Evolutionary conservation across 2,113 vertebrate species (phyloP).

Genomic region (Prunella fulvescens): DNA sequence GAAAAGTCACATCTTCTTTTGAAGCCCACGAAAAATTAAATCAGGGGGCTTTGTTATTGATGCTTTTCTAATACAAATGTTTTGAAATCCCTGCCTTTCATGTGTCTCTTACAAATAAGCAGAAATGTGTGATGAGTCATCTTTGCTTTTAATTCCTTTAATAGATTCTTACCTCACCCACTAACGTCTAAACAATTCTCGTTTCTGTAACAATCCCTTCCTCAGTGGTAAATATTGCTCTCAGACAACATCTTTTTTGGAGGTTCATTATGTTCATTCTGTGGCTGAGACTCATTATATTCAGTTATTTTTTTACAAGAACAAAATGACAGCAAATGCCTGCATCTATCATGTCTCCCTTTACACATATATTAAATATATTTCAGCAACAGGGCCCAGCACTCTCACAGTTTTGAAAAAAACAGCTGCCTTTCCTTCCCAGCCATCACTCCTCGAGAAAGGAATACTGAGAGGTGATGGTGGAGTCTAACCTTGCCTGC

Average conservation of each 20-base stretch:
- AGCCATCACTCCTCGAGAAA: not conserved
- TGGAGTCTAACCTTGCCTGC: not conserved
- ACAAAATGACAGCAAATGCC: slow-evolving; percentile 37
- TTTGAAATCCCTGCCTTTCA: slow-evolving; percentile 77
- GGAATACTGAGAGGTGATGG: not conserved
- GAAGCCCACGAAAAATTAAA: slow-evolving; percentile 75
- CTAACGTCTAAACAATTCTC: slow-evolving; percentile 59
- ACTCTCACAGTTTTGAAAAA: not conserved
- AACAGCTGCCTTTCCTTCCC: not conserved
- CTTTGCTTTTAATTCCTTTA: slow-evolving; percentile 77
- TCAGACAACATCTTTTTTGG: slow-evolving; percentile 62
- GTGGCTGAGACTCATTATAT: slow-evolving; percentile 57
- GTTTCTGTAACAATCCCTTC: slow-evolving; percentile 65
- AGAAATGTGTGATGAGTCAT: slow-evolving; percentile 73
- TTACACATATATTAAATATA: not conserved
- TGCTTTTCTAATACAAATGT: slow-evolving; percentile 78
- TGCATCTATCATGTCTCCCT: slow-evolving; percentile 15
- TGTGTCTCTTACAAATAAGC: slow-evolving; percentile 73
- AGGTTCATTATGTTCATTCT: slow-evolving; percentile 60
- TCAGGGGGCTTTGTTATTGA: slow-evolving; percentile 75
- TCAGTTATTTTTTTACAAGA: slow-evolving; percentile 58
- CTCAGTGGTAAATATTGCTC: slow-evolving; percentile 66
- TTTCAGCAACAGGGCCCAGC: not conserved
- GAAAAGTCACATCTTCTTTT: slow-evolving; percentile 73
- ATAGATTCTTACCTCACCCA: slow-evolving; percentile 74